phyloP scores from a whole-genome alignment of 2,113 vertebrate species.

The Edolisoma coerulescens region DNA sequence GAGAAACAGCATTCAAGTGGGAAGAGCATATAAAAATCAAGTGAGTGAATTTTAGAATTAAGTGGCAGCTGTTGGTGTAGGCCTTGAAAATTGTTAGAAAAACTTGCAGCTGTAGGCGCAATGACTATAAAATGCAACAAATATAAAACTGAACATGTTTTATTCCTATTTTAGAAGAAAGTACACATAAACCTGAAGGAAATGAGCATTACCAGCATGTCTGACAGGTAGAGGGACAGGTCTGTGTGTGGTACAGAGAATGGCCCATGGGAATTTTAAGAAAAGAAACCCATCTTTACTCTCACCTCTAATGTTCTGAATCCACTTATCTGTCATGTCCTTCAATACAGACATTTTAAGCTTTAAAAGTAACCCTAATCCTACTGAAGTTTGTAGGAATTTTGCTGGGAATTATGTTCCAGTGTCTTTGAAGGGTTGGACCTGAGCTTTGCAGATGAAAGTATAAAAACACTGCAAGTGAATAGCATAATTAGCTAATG shows the following conservation, averaged over 20 bases:
- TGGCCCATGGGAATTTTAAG: fast-evolving
- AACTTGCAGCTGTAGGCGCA: neutral
- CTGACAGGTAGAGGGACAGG: neutral
- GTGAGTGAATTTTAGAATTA: neutral
- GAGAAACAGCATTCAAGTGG: neutral
- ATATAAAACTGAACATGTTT: neutral
- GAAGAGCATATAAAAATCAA: neutral
- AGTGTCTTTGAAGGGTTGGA: neutral
- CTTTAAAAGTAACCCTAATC: neutral
- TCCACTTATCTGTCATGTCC: neutral
- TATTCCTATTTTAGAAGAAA: neutral
- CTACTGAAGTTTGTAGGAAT: neutral
- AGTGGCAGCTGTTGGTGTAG: neutral
- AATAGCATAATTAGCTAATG: neutral
- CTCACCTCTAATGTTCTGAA: neutral
- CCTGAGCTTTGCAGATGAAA: neutral
- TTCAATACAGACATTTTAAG: neutral
- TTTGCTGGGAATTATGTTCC: neutral
- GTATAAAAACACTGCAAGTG: neutral
- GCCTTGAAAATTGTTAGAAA: neutral
- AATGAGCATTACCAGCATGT: neutral
- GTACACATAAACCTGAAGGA: neutral
- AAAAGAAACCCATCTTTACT: neutral
- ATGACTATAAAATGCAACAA: neutral
- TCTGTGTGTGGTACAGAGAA: neutral